These are phyloP conservation scores for Propithecus perrieri DNA, from an alignment of 2,797 vertebrate species.

Conservation along the genomic window DNA sequence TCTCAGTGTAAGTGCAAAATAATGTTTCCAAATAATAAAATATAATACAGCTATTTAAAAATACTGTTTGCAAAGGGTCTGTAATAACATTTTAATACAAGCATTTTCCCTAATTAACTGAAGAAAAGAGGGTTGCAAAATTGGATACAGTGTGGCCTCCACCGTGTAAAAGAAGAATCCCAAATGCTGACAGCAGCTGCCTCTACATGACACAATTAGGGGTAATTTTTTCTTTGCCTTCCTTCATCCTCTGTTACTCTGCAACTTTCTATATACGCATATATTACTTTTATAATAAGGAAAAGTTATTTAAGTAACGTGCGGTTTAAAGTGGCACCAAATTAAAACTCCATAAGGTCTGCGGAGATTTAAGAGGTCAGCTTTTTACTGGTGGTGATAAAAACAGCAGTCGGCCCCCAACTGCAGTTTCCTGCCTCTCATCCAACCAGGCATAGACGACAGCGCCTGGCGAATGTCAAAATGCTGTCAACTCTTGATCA, in stretches of 20 bases:
- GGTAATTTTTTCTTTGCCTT: constrained; percentile 15
- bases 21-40: constrained; percentile 31
- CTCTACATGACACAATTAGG: not conserved
- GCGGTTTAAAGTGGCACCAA: constrained; percentile 48
- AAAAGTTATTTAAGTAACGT: constrained; percentile 37
- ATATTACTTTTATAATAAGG: not conserved
- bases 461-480: constrained; percentile 22
- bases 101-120: constrained; percentile 54
- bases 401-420: not conserved
- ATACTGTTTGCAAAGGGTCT: constrained; percentile 43
- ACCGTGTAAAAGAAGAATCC: not conserved
- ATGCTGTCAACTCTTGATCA: constrained; percentile 1
- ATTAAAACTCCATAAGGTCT: constrained; percentile 50
- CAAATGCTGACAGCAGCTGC: constrained; percentile 19
- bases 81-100: constrained; percentile 35
- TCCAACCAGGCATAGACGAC: not conserved
- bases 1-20: constrained; percentile 8
- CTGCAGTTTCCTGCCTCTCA: not conserved
- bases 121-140: constrained; percentile 19
- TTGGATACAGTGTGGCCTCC: constrained; percentile 58
- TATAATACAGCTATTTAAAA: constrained; percentile 51
- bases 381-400: not conserved
- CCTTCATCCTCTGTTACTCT: not conserved
- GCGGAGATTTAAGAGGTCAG: constrained; percentile 31
- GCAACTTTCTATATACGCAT: constrained; percentile 4